These are phyloP conservation scores for Trissoscelio sp. DNA, from an alignment of 2,888 invertebrate species.

Conservation along the genomic window DNA sequence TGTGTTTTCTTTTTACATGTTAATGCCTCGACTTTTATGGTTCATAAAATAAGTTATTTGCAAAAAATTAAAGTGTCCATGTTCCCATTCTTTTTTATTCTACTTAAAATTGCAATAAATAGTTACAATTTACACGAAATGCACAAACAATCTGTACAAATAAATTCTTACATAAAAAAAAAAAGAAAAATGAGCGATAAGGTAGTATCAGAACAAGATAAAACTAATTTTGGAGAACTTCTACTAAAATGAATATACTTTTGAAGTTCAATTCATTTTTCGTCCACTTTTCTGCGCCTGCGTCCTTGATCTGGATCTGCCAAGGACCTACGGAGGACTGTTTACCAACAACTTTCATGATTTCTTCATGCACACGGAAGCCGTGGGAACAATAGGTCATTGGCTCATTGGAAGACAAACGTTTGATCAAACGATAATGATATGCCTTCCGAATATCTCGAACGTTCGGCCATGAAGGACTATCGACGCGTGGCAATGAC, in stretches of 20 bases:
- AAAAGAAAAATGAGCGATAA: too few relatives aligned
- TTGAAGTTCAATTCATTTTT: constrained; percentile 24
- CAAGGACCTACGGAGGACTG: constrained; percentile 63
- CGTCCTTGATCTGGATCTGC: constrained; percentile 61
- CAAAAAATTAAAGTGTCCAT: constrained; percentile 56
- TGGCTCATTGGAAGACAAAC: constrained; percentile 33
- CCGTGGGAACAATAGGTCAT: constrained; percentile 52
- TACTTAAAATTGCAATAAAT: constrained; percentile 52
- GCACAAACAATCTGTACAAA: not conserved
- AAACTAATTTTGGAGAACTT: not conserved
- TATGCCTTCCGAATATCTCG: not conserved
- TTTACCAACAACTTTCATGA: constrained; percentile 54
- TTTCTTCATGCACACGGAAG: constrained; percentile 53
- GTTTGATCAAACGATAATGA: constrained; percentile 2
- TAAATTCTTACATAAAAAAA: not conserved
- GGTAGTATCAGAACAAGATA: too few relatives aligned
- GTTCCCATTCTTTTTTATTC: constrained; percentile 60
- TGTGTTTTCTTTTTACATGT: constrained; percentile 43
- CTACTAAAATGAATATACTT: too few relatives aligned
- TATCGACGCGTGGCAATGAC: constrained; percentile 30
- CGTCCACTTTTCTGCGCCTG: constrained; percentile 37
- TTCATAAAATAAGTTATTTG: constrained; percentile 61
- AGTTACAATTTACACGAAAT: constrained; percentile 31
- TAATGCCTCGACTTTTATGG: constrained; percentile 51
- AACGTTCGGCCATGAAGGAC: constrained; percentile 16